These are phyloP conservation scores for Pterocles burchelli DNA, from an alignment of 2,113 vertebrate species.

Conservation along the genomic window DNA sequence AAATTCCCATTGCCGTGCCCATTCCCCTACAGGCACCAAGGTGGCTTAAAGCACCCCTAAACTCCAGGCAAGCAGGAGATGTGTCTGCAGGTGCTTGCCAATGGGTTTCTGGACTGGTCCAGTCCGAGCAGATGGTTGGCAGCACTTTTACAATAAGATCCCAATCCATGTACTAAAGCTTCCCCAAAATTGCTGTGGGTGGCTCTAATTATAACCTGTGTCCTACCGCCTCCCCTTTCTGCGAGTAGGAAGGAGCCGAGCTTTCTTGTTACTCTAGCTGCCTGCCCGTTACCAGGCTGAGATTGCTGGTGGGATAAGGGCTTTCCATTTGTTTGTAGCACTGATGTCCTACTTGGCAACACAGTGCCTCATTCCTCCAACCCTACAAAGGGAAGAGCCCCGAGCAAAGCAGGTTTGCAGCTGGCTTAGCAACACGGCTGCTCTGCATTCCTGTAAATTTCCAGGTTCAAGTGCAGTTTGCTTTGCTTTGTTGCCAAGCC, in stretches of 20 bases:
- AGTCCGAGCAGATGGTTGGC: not conserved
- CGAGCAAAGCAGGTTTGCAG: slow-evolving; percentile 70
- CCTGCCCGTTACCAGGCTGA: slow-evolving; percentile 15
- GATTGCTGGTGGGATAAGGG: slow-evolving; percentile 51
- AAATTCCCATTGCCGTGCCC: not conserved
- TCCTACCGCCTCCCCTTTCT: slow-evolving; percentile 16
- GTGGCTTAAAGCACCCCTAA: not conserved
- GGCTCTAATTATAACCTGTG: slow-evolving; percentile 60
- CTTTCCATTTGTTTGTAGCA: slow-evolving; percentile 50
- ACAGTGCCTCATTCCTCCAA: slow-evolving; percentile 33
- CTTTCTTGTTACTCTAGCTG: slow-evolving; percentile 31
- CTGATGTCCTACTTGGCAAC: slow-evolving; percentile 72
- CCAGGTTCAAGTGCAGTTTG: slow-evolving; percentile 60
- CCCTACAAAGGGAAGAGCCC: slow-evolving; percentile 69
- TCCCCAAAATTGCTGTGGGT: slow-evolving; percentile 57
- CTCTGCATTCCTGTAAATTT: slow-evolving; percentile 78
- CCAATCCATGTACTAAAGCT: slow-evolving; percentile 3
- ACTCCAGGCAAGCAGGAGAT: not conserved
- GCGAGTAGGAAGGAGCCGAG: not conserved
- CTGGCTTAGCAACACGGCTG: slow-evolving; percentile 50
- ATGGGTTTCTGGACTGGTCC: not conserved
- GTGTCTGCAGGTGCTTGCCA: not conserved
- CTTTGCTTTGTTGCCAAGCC: slow-evolving; percentile 21
- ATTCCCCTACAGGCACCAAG: not conserved
- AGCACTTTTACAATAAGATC: not conserved